Evolutionary conservation across 1,140 invertebrate species (phyloP).

Genomic region (Calycopis cecrops): DNA sequence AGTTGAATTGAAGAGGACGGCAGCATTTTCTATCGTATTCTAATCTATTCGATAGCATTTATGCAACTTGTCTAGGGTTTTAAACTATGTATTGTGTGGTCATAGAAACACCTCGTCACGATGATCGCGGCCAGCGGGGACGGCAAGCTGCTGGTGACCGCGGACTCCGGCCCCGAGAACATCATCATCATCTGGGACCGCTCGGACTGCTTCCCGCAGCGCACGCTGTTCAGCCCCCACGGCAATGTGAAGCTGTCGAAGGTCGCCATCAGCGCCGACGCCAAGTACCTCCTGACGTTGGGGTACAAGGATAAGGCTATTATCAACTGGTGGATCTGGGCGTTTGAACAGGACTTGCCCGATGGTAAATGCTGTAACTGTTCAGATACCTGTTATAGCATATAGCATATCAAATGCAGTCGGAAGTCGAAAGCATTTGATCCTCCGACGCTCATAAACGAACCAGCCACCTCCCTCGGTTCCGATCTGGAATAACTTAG

Average conservation of each 20-base stretch:
- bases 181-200: conserved; percentile 76
- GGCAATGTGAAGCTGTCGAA: conserved; percentile 45
- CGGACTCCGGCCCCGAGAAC: conserved; percentile 73
- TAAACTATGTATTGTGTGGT: too few relatives aligned
- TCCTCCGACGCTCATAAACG: too few relatives aligned
- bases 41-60: too few relatives aligned
- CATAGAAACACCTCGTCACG: conserved; percentile 65
- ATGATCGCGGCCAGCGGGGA: conserved; percentile 58
- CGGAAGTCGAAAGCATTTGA: too few relatives aligned
- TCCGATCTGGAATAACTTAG: too few relatives aligned
- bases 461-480: too few relatives aligned
- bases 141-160: conserved; percentile 75
- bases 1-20: too few relatives aligned
- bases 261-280: conserved; percentile 72
- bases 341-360: conserved; percentile 62
- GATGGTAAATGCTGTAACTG: conserved; percentile 59
- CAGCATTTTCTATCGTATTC: too few relatives aligned
- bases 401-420: too few relatives aligned
- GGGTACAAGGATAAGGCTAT: conserved; percentile 58
- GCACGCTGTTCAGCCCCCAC: conserved; percentile 72
- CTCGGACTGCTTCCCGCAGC: conserved; percentile 64
- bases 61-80: too few relatives aligned
- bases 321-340: conserved; percentile 77
- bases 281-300: conserved; percentile 75
- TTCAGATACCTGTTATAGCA: too few relatives aligned